Evolutionary conservation across 2,888 invertebrate genomes (phyloP).

Genomic region (Macaria notata): DNA sequence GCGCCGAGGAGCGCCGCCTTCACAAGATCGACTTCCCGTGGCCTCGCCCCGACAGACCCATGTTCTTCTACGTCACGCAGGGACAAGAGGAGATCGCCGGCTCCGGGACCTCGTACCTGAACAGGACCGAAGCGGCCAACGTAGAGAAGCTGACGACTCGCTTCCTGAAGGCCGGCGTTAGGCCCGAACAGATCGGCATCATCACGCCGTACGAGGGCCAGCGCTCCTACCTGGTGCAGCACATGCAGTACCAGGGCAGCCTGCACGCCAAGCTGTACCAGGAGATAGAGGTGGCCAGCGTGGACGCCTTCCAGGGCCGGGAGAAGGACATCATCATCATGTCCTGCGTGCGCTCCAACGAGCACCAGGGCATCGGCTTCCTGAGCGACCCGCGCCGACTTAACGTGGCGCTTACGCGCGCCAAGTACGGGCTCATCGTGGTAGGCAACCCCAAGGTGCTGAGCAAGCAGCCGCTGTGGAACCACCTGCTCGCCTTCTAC

Average conservation of each 20-base stretch:
- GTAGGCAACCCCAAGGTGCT: conserved; percentile 99
- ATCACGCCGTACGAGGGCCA: conserved; percentile 99
- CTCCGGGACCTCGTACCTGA: conserved; percentile 98
- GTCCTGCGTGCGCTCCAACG: conserved; percentile 99
- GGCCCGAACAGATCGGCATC: conserved; percentile 99
- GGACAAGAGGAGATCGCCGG: conserved; percentile 99
- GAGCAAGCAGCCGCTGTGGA: conserved; percentile 99
- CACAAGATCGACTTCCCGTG: conserved; percentile 97
- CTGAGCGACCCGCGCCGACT: conserved; percentile 98
- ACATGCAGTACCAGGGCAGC: conserved; percentile 99
- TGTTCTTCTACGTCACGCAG: conserved; percentile 99
- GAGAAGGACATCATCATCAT: conserved; percentile 99
- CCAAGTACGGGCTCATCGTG: conserved; percentile 98
- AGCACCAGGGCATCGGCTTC: conserved; percentile 99
- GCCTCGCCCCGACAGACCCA: conserved; percentile 97
- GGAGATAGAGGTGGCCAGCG: conserved; percentile 99
- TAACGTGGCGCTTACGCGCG: conserved; percentile 98
- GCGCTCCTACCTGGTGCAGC: conserved; percentile 97
- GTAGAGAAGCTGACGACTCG: conserved; percentile 99
- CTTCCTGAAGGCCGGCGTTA: conserved; percentile 96
- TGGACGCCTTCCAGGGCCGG: conserved; percentile 99
- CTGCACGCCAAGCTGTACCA: conserved; percentile 98
- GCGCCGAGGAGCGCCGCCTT: conserved; percentile 96
- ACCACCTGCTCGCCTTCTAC: conserved; percentile 97
- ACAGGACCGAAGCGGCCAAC: conserved; percentile 98